Base-by-base conservation (phyloP, 1,140 invertebrate species). In the Stenopsyche tienmushanensis region DNA sequence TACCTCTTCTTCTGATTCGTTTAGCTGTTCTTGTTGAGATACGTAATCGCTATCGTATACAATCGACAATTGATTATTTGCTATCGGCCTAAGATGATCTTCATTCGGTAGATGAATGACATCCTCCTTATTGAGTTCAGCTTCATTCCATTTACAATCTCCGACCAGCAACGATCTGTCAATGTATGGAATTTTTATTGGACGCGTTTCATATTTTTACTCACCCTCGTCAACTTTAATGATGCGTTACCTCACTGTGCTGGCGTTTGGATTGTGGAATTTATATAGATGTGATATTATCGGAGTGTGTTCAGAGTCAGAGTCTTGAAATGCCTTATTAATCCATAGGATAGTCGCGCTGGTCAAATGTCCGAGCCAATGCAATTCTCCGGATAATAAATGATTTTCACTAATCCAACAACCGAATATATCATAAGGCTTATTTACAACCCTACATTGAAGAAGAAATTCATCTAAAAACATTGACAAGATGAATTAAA, bases 341-440 rank as follows among this genome's bases (percentile, higher is more conserved):
- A 95, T 79, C 90, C 90, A 93, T 5, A 95, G 77, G 21, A 90
- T 83, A 39, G 90, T 92, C 24, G 86, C 86, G 69, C 89, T 93
- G 20, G 92, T 87, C 60, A 93, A 76, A 74, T 92, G 87, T 8
- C 88, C 89, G 24, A 93, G 77, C 89, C 90, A 93, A 72, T 88
- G 84, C 1, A 93, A 77, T 72, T 91, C 87, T 44, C 92, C 92
- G 18, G 91, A 93, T 44, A 95, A 74, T 3, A 94, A 78, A 77
- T 92, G 89, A 69, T 85, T 84, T 72, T 94, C 90, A 73, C 89
- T 92, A 72, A 91, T 94, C 92, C 92, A 95, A 39, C 90, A 90
- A 15, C 92, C 92, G 80, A 94, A 94, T 69, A 94, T 90, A 77
- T 94, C 92, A 73, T 93, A 94, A 0, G 93, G 93, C 67, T 93